Evolutionary conservation across 2,113 vertebrate species (phyloP), one percentile per base, ranked within the genome.

Genomic region (Strigops habroptila): DNA sequence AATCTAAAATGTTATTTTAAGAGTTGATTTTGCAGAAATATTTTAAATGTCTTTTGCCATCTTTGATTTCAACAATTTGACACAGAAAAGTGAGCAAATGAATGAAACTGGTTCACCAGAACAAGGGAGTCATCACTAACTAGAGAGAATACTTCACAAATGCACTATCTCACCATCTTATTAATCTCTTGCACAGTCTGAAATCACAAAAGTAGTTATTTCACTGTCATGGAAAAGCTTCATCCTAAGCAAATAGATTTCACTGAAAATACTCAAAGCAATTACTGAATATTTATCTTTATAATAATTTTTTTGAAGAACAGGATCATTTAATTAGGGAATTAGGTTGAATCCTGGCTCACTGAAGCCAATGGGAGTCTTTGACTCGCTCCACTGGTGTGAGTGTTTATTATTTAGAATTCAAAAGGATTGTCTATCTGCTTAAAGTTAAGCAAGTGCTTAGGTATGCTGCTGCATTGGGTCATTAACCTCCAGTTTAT

Each of bases 271-370:
- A 85, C 25, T 74, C 22, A 5, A 33, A 73, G 41, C 35, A 76
- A 48, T 91, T 82, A 76, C 49, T 46, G 41, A 73, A 37, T 25
- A 28, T 73, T 82, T 79, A 17, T 84, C 57, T 89, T 92, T 30
- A 59, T 77, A 69, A 78, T 52, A 52, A 4, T 52, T 53, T 88
- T 81, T 71, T 62, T 51, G 68, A 84, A 68, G 43, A 75, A 43
- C 3, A 27, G 21, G 44, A 73, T 52, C 53, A 64, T 75, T 95
- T 84, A 84, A 78, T 91, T 60, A 89, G 22, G 83, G 31, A 91
- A 95, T 64, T 16, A 84, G 30, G 75, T 28, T 41, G 57, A 60
- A 62, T 49, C 6, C 35, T 65, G 30, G 12, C 35, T 89, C 52
- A 15, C 41, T 76, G 24, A 87, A 84, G 86, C 67, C 68, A 68